These are phyloP conservation scores for Cebus imitator DNA, from an alignment of 2,113 vertebrate species.

Conservation along the genomic window DNA sequence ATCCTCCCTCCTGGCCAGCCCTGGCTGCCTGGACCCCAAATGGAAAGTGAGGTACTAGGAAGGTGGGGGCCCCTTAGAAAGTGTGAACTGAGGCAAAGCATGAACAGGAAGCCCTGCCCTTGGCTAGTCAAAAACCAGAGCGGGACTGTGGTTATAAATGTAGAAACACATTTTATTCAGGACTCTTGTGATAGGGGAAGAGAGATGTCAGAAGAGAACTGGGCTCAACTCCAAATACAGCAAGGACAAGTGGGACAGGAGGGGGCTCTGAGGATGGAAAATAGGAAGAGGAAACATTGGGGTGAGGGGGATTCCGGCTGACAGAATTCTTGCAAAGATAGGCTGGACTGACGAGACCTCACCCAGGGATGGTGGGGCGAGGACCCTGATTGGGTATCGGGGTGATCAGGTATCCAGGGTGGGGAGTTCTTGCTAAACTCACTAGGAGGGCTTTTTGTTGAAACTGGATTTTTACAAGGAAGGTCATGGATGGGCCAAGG, in stretches of 20 bases:
- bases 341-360: neutral
- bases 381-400: neutral
- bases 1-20: neutral
- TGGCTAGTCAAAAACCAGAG: neutral
- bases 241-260: neutral
- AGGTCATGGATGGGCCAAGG: neutral
- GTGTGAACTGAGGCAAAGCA: neutral
- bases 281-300: neutral
- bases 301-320: neutral
- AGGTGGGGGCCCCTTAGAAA: neutral
- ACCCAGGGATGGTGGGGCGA: too few relatives aligned
- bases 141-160: neutral
- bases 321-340: neutral
- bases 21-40: too few relatives aligned
- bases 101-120: neutral
- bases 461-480: neutral
- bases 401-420: neutral
- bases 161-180: neutral
- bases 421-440: neutral
- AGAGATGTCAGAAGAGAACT: neutral
- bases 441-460: neutral
- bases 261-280: neutral
- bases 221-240: neutral
- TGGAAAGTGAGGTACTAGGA: neutral
- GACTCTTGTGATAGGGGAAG: neutral